These are phyloP conservation scores for Heliconius ethilla DNA, from an alignment of 2,888 invertebrate genomes.

Conservation along the genomic window DNA sequence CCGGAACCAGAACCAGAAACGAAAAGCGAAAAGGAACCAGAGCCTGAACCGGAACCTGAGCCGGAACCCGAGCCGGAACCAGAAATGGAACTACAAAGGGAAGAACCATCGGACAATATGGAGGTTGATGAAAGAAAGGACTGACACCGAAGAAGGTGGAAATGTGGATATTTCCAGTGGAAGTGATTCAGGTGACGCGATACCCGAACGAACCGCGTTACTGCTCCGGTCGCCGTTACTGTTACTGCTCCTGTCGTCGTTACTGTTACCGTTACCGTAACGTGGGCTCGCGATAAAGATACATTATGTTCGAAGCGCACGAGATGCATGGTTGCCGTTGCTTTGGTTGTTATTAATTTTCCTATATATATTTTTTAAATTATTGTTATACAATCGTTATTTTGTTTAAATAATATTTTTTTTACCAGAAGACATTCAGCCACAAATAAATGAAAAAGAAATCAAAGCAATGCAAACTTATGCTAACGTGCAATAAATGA, in stretches of 20 bases:
- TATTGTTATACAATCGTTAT: constrained; percentile 11
- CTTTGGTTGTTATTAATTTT: constrained; percentile 12
- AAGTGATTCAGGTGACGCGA: constrained; percentile 77
- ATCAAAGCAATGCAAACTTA: constrained; percentile 1
- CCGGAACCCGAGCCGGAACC: not conserved
- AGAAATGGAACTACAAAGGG: not conserved
- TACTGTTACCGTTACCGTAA: not conserved
- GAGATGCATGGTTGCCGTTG: constrained; percentile 8
- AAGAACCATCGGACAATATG: constrained; percentile 38
- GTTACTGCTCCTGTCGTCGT: constrained; percentile 13
- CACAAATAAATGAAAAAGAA: not conserved
- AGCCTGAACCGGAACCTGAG: not conserved
- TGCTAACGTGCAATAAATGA: constrained; percentile 32
- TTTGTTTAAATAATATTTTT: not conserved
- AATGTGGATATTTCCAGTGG: constrained; percentile 73
- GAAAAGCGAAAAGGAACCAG: not conserved
- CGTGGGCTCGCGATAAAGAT: constrained; percentile 31
- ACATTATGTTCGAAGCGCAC: constrained; percentile 8
- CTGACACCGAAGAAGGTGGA: constrained; percentile 65
- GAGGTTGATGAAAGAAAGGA: constrained; percentile 36
- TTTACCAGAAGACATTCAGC: not conserved
- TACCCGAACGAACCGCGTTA: constrained; percentile 34
- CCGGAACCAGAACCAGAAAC: constrained; percentile 1
- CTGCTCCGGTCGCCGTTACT: not conserved
- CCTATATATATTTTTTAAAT: not conserved